Evolutionary conservation across 2,888 invertebrate genomes (phyloP), one percentile per base, ranked within the genome.

Genomic region (Penaeus monodon): DNA sequence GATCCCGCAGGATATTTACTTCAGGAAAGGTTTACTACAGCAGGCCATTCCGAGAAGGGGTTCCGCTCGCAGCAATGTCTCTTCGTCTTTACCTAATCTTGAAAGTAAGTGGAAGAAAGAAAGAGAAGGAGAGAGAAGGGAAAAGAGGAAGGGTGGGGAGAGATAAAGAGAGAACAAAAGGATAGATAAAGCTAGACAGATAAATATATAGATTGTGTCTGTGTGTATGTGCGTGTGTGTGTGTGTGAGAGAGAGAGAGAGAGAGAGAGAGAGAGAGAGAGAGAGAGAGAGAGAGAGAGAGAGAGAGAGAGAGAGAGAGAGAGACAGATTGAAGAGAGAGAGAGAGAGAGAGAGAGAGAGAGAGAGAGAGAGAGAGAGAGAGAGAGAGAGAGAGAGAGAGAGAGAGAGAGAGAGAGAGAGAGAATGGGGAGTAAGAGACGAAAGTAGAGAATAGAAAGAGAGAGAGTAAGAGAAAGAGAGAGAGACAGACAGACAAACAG

Each of bases 331-430:
- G 38, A 33, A 38, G 10, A 74, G 33, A 74, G 1, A 74, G 74
- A 74, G 7, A 29, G 22, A n/a, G 3, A 74, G 29, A 74, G 44
- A 29, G 2, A 17, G 74, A 44, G 38, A 38, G 44, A 24, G 38
- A 38, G 70, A 38, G 66, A n/a, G 22, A 66, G 66, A n/a, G n/a
- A 66, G 66, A n/a, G n/a, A 66, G 66, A 66, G n/a, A 66, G 70
- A n/a, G 14, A 70, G 33, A 70, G 27, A 70, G 33, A n/a, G 70
- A 27, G 33, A 33, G 27, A n/a, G 76, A 76, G 76, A 76, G 76
- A 76, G 76, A 76, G 76, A 76, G 76, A 76, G 76, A 76, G 76
- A 76, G 76, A 76, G 76, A 76, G 76, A 76, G 44, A 76, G 76
- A 64, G 33, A 64, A 27, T 63, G 79, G 63, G 79, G 65, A 38